These are phyloP conservation scores for Aplysina aerophoba DNA, from an alignment of 37 sponge, comb jelly and placozoan species.

Conservation along the genomic window DNA sequence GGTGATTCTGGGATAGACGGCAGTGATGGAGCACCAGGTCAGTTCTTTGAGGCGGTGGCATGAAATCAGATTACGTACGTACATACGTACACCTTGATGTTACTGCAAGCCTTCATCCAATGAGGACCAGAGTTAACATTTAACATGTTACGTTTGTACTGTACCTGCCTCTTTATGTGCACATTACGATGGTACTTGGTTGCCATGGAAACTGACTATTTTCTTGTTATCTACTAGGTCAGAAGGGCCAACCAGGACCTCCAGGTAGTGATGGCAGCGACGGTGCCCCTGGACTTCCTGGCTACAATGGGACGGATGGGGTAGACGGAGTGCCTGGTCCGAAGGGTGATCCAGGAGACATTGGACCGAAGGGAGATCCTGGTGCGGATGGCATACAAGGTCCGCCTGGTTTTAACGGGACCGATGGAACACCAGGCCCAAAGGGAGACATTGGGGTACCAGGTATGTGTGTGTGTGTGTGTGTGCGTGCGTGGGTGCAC, in stretches of 20 bases:
- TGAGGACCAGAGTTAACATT: no score
- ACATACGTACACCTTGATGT: no score
- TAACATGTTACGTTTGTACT: no score
- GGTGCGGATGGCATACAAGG: conserved; percentile 11
- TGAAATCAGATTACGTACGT: background rate
- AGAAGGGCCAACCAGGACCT: background rate
- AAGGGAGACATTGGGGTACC: background rate
- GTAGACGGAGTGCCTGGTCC: conserved; percentile 19
- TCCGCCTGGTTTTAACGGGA: conserved; percentile 26
- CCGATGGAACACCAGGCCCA: conserved; percentile 3
- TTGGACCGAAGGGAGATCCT: conserved; percentile 27
- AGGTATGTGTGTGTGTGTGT: background rate
- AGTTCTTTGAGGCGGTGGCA: background rate
- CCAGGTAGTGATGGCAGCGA: conserved; percentile 4
- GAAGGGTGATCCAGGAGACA: conserved; percentile 20
- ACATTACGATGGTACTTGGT: background rate
- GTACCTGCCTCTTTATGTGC: background rate
- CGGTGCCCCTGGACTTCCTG: conserved; percentile 38
- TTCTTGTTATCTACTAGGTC: no score
- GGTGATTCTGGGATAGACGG: background rate
- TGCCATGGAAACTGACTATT: background rate
- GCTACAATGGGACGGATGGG: conserved; percentile 16
- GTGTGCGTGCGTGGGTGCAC: no score
- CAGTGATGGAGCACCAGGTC: background rate
- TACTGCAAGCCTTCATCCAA: no score